Base-by-base conservation (phyloP, 1,140 invertebrate genomes). In the Drosophila aff. region DNA sequence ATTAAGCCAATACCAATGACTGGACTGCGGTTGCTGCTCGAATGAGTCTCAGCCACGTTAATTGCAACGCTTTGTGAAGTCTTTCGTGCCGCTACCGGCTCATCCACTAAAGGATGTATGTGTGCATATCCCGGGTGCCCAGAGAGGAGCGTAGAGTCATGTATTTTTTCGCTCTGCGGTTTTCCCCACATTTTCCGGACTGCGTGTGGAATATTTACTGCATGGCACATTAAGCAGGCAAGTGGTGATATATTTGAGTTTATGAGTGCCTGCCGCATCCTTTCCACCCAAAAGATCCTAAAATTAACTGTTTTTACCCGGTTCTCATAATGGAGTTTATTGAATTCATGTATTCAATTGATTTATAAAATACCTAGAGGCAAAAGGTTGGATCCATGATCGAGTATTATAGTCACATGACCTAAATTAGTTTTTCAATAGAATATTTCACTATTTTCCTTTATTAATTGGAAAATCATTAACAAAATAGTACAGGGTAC, bases 191-290 rank as follows among this genome's bases (percentile, higher is more conserved):
- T 15, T 52, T 40, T 69, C 46, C 21, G 41, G 28, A 33, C 21
- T 60, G 40, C 80, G 82, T 85, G 68, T 23, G 68, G 65, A 74
- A 79, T 86, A 85, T 85, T 85, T 86, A 85, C 82, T 82, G 71
- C 82, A 85, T 86, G 82, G 69, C 82, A 86, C 82, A 85, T 86
- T 86, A 85, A 82, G 82, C 82, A 85, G 79, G 69, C 82, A 86
- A 85, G 83, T 86, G 66, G 83, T 87, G 83, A 87, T 86, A 86
- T 82, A 84, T 87, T 86, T 82, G 79, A 81, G 82, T 86, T 86
- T 82, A 86, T 87, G 79, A 85, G 82, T 79, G 79, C 60, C 82
- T 82, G 60, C 62, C 69, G 55, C 62, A 61, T 75, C 62, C 79
- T 66, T 72, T 43, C 64, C 47, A 65, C 40, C 52, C 66, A 63